Evolutionary conservation across 2,888 invertebrate species (phyloP).

Genomic region (Polia nebulosa): DNA sequence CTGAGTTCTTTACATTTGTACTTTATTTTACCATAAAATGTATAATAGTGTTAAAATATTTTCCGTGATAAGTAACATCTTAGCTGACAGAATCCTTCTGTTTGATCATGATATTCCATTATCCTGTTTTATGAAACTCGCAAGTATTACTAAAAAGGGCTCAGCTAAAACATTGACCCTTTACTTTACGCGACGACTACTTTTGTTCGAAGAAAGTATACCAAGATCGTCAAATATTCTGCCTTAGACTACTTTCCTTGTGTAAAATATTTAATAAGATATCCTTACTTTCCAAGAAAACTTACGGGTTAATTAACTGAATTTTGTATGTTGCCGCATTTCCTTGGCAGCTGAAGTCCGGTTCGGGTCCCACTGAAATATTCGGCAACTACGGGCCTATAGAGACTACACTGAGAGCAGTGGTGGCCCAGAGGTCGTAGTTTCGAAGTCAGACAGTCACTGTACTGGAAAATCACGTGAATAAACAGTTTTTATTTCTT

Average conservation of each 20-base stretch:
- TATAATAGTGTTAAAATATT: neutral
- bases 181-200: neutral
- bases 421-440: too few relatives aligned
- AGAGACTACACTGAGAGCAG: slow-evolving; percentile 1
- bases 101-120: slow-evolving; percentile 24
- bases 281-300: slow-evolving; percentile 23
- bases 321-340: slow-evolving; percentile 8
- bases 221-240: slow-evolving; percentile 9
- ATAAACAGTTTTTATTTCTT: too few relatives aligned
- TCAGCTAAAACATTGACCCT: slow-evolving; percentile 20
- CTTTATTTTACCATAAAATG: too few relatives aligned
- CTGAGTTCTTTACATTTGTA: slow-evolving; percentile 7
- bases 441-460: too few relatives aligned
- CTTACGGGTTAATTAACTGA: neutral
- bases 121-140: slow-evolving; percentile 26
- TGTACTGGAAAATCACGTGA: too few relatives aligned
- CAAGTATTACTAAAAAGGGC: slow-evolving; percentile 16
- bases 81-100: neutral
- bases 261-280: slow-evolving; percentile 26
- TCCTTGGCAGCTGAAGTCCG: too few relatives aligned
- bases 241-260: slow-evolving; percentile 7
- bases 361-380: neutral
- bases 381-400: neutral
- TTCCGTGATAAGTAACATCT: neutral
- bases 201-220: slow-evolving; percentile 16